Evolutionary conservation across 2,888 invertebrate species (phyloP).

Genomic region (Trichogramma evanescens): DNA sequence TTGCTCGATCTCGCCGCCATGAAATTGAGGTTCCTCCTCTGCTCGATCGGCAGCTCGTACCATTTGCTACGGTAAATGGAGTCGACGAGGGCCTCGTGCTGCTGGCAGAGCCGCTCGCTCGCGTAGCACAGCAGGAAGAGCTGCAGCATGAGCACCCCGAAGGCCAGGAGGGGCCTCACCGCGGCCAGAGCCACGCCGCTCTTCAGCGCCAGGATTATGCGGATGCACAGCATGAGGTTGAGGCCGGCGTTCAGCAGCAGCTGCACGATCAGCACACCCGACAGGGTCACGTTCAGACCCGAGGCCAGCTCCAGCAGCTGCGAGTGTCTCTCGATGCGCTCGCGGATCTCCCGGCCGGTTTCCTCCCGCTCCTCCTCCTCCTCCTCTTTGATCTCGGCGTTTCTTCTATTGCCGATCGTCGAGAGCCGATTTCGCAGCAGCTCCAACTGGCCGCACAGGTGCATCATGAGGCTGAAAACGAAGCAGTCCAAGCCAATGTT

Average conservation of each 20-base stretch:
- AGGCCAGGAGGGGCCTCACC: slow-evolving; percentile 20
- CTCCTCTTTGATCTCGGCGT: background rate
- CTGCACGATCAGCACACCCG: slow-evolving; percentile 24
- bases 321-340: slow-evolving; percentile 23
- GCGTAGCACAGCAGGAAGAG: slow-evolving; percentile 29
- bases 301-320: slow-evolving; percentile 22
- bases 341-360: slow-evolving; percentile 2
- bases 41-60: slow-evolving; percentile 26
- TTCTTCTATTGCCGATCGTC: slow-evolving; percentile 12
- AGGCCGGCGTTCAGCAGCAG: slow-evolving; percentile 19
- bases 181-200: slow-evolving; percentile 19
- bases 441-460: slow-evolving; percentile 40
- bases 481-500: slow-evolving; percentile 34
- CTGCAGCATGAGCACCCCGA: slow-evolving; percentile 27
- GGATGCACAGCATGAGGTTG: slow-evolving; percentile 21
- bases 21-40: slow-evolving; percentile 28
- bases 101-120: slow-evolving; percentile 29
- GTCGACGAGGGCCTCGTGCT: slow-evolving; percentile 25
- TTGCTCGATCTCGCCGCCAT: slow-evolving; percentile 28
- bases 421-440: slow-evolving; percentile 29
- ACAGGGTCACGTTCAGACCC: slow-evolving; percentile 23
- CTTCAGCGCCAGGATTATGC: slow-evolving; percentile 24
- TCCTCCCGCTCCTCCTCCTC: slow-evolving; percentile 3
- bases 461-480: slow-evolving; percentile 36
- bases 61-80: slow-evolving; percentile 28